Evolutionary conservation across 1,140 invertebrate species (phyloP).

Genomic region (Drosophila eugracilis): DNA sequence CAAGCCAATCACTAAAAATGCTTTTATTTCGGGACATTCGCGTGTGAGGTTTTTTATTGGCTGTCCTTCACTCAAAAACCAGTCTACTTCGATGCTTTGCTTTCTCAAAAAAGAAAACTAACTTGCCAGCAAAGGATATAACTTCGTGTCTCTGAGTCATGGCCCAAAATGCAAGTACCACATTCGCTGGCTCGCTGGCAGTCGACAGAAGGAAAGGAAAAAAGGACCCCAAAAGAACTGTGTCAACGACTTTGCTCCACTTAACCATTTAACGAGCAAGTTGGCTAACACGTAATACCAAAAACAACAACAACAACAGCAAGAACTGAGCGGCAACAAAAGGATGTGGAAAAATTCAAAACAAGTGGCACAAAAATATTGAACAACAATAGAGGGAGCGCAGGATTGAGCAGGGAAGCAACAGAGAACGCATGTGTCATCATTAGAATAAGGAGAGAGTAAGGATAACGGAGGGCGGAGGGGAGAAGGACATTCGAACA

Average conservation of each 20-base stretch:
- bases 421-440: constrained; percentile 76
- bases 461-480: constrained; percentile 7
- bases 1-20: neutral
- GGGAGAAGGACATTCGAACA: constrained; percentile 21
- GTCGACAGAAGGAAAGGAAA: constrained; percentile 7
- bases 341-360: constrained; percentile 78
- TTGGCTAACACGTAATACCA: constrained; percentile 77
- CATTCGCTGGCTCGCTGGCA: constrained; percentile 12
- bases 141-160: constrained; percentile 62
- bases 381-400: constrained; percentile 65
- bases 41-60: neutral
- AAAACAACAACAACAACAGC: constrained; percentile 51
- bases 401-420: neutral
- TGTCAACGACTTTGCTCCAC: constrained; percentile 83
- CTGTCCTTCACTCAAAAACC: neutral
- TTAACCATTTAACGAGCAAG: constrained; percentile 81
- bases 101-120: neutral
- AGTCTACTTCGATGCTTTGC: neutral
- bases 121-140: constrained; percentile 11
- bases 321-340: constrained; percentile 47
- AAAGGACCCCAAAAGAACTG: constrained; percentile 59
- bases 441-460: constrained; percentile 71
- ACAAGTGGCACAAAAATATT: constrained; percentile 80
- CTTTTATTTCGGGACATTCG: neutral
- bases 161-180: constrained; percentile 52